A percentile compares a stretch with the other conserved stretches of the same genome.
phyloP scores from a whole-genome alignment of 2,113 vertebrate species.

The Pelusios castaneus region DNA sequence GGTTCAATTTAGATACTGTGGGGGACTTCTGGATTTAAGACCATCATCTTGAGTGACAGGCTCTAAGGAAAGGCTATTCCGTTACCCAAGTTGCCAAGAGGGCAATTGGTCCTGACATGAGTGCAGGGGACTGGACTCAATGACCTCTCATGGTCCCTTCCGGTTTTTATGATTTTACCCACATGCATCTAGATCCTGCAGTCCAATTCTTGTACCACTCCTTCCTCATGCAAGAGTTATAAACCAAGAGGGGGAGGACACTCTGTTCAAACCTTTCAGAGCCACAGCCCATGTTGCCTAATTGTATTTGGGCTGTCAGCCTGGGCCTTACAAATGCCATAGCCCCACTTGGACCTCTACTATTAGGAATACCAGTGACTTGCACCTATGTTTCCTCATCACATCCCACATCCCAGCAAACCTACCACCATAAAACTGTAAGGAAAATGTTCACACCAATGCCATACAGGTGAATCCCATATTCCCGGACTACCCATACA shows the following conservation, averaged over 20 bases:
- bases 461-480: neutral
- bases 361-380: neutral
- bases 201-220: neutral
- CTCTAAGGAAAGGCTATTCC: neutral
- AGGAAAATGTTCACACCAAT: neutral
- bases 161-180: too few relatives aligned
- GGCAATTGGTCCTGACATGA: too few relatives aligned
- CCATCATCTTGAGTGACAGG: neutral
- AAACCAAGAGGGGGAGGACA: neutral
- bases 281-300: neutral
- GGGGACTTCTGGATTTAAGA: neutral
- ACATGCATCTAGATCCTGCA: neutral
- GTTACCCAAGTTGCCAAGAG: too few relatives aligned
- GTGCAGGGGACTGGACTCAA: too few relatives aligned
- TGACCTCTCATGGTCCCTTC: too few relatives aligned
- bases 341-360: neutral
- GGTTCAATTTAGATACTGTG: neutral
- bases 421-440: neutral
- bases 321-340: neutral
- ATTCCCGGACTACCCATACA: neutral
- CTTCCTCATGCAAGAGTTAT: neutral
- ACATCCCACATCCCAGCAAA: neutral
- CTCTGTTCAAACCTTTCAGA: neutral
- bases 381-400: neutral
- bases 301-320: neutral